Evolutionary conservation across 2,888 invertebrate species (phyloP).

Genomic region (Laothoe populi): DNA sequence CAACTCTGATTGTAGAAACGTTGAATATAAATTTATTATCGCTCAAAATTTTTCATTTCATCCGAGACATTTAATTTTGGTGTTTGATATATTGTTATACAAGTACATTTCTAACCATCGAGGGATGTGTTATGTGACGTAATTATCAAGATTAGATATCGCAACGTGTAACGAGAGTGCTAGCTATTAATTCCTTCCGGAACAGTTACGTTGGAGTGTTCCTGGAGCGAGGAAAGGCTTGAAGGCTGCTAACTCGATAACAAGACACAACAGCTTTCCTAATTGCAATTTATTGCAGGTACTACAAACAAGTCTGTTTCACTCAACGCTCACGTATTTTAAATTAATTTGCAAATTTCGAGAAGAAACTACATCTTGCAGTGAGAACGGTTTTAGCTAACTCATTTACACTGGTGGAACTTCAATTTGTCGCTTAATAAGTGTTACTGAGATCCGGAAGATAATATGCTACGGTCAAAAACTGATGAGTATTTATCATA

Average conservation of each 20-base stretch:
- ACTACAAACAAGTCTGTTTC: slow-evolving; percentile 80
- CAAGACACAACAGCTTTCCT: slow-evolving; percentile 83
- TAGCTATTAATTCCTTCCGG: slow-evolving; percentile 67
- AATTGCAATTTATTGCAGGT: slow-evolving; percentile 85
- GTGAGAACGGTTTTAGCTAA: slow-evolving; percentile 41
- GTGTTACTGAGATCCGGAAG: slow-evolving; percentile 5
- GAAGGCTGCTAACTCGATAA: slow-evolving; percentile 82
- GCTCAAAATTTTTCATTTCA: slow-evolving; percentile 38
- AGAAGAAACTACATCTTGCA: slow-evolving; percentile 64
- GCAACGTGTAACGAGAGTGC: slow-evolving; percentile 47
- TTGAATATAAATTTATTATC: slow-evolving; percentile 56
- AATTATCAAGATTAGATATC: slow-evolving; percentile 26
- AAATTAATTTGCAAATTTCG: slow-evolving; percentile 80
- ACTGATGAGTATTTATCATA: no score
- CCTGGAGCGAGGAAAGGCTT: slow-evolving; percentile 62
- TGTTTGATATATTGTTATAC: not conserved
- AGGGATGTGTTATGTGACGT: not conserved
- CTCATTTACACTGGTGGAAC: slow-evolving; percentile 25
- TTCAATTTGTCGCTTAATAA: slow-evolving; percentile 29
- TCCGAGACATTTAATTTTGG: slow-evolving; percentile 39
- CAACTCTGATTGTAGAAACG: slow-evolving; percentile 54
- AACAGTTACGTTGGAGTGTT: slow-evolving; percentile 63
- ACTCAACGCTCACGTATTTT: slow-evolving; percentile 81
- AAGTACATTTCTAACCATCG: not conserved
- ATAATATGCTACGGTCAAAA: not conserved